A percentile compares a stretch with the other conserved stretches of the same genome.
Conservation (phyloP, 2,797 vertebrate genomes). For the Columba guinea region DNA sequence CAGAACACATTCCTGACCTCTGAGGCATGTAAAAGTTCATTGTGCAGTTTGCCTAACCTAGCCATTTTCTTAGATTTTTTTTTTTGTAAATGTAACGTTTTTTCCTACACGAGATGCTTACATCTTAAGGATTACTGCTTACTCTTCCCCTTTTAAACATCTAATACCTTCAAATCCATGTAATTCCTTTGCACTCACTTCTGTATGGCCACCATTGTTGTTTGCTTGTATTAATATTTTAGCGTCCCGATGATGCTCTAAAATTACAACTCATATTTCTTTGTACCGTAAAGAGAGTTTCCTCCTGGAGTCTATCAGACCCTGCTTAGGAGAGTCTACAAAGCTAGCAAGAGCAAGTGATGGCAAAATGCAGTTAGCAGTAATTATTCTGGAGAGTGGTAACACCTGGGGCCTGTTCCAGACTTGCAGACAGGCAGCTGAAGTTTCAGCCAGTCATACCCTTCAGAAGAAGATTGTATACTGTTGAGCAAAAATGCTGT, state of each 20-base stretch:
- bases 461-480: constrained; percentile 21
- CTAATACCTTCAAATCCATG: background rate
- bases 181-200: background rate
- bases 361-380: background rate
- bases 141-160: background rate
- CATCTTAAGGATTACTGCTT: background rate
- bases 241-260: background rate
- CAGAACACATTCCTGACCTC: background rate
- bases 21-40: background rate
- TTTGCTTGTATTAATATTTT: background rate
- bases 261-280: background rate
- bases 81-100: fast-evolving
- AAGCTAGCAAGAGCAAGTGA: background rate
- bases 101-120: background rate
- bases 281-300: background rate
- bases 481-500: constrained; percentile 28
- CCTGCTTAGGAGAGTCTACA: background rate
- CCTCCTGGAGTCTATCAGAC: background rate
- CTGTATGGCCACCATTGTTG: background rate
- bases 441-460: background rate
- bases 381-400: background rate
- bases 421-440: background rate
- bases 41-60: background rate
- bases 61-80: background rate
- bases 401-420: constrained; percentile 1